A percentile compares a stretch with the other conserved stretches of the same genome.
Evolutionary conservation across 1,140 invertebrate species (phyloP).

Genomic region (Neelides sp.): DNA sequence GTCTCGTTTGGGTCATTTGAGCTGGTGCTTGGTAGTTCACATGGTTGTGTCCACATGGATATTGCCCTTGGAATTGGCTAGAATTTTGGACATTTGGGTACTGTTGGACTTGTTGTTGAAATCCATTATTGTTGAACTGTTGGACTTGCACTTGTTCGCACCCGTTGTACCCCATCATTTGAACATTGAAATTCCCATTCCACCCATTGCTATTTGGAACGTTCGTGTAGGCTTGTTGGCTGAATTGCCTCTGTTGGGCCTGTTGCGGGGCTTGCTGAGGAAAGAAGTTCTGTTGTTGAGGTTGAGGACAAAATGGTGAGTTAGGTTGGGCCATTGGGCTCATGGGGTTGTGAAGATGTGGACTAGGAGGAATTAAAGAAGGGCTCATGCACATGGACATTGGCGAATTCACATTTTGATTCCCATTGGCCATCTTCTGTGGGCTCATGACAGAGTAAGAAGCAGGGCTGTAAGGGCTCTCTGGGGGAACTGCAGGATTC

Average conservation of each 20-base stretch:
- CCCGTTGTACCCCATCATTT: no score
- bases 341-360: slow-evolving; percentile 8
- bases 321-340: slow-evolving; percentile 10
- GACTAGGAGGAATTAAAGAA: slow-evolving; percentile 9
- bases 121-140: slow-evolving; percentile 9
- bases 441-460: slow-evolving; percentile 17
- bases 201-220: neutral
- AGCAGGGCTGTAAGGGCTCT: slow-evolving; percentile 20
- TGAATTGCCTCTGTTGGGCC: neutral
- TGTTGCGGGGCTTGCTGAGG: neutral
- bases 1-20: no score
- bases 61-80: no score
- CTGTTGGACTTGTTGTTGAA: slow-evolving; percentile 1
- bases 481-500: slow-evolving; percentile 5
- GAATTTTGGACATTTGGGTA: no score
- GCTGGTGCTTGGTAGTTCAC: no score
- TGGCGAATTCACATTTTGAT: slow-evolving; percentile 15
- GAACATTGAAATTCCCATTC: neutral
- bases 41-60: no score
- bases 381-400: slow-evolving; percentile 21
- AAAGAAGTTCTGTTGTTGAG: slow-evolving; percentile 10
- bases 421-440: no score
- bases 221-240: neutral
- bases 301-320: neutral
- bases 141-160: no score